Evolutionary conservation across 2,797 vertebrate species (phyloP).

Genomic region (Nyctibius grandis): DNA sequence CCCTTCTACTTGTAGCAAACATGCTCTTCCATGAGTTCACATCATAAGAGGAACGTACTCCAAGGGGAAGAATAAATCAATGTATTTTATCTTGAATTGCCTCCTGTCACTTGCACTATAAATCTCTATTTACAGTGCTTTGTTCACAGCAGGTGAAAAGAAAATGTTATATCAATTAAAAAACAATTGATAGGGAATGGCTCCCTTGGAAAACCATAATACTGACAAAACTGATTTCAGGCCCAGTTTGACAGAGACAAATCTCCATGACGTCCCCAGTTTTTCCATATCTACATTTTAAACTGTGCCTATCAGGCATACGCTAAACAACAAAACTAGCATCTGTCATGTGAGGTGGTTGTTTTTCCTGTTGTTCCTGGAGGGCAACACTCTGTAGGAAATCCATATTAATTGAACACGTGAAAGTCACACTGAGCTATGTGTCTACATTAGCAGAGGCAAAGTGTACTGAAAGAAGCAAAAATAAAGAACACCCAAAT

Average conservation of each 20-base stretch:
- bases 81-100: background rate
- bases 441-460: background rate
- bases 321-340: background rate
- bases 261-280: background rate
- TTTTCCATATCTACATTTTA: background rate
- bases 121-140: background rate
- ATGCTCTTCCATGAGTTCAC: background rate
- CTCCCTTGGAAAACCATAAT: background rate
- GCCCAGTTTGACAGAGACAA: background rate
- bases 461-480: background rate
- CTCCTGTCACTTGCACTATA: background rate
- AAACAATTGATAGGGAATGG: background rate
- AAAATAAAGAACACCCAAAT: background rate
- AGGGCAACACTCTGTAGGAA: background rate
- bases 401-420: background rate
- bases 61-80: background rate
- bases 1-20: background rate
- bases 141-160: background rate
- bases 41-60: background rate
- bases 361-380: background rate
- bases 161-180: background rate
- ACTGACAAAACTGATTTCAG: background rate
- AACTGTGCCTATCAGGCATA: background rate
- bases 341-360: background rate
- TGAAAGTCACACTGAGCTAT: background rate